A percentile compares a stretch with the other conserved stretches of the same genome.
Conservation (phyloP, 2,888 invertebrate species). For the Stramonita haemastoma region DNA sequence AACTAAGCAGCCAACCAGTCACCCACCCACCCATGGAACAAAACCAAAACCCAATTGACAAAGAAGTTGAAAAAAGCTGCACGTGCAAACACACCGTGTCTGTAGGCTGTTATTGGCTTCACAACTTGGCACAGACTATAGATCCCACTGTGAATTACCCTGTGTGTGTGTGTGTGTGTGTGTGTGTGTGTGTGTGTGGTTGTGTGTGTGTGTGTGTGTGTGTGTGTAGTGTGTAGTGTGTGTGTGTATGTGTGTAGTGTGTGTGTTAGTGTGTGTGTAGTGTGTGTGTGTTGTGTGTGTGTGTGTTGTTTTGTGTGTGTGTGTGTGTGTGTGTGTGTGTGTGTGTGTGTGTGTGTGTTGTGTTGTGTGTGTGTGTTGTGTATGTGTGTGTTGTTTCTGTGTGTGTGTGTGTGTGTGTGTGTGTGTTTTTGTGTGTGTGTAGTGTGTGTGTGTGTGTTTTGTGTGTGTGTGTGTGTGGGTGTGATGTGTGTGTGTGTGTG, state of each 20-base stretch:
- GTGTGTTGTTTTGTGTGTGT: background rate
- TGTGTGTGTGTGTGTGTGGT: background rate
- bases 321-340: background rate
- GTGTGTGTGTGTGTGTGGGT: background rate
- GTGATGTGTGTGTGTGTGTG: background rate
- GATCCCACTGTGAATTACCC: background rate
- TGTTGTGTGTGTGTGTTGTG: background rate
- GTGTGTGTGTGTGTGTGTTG: background rate
- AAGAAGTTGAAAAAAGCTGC: too few species aligned
- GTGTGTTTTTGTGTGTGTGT: background rate
- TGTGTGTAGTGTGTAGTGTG: background rate
- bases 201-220: conserved; percentile 1
- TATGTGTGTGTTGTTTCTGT: background rate
- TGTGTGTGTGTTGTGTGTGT: background rate
- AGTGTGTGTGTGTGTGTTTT: background rate
- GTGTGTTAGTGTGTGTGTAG: too few species aligned
- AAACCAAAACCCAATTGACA: too few species aligned
- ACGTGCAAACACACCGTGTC: too few species aligned
- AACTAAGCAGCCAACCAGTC: too few species aligned
- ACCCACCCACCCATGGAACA: too few species aligned
- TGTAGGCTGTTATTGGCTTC: too few species aligned
- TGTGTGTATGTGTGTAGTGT: background rate
- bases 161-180: background rate
- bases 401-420: background rate
- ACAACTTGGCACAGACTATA: too few species aligned